Base-by-base conservation (phyloP, 2,113 vertebrate species). In the Zapus hudsonius region DNA sequence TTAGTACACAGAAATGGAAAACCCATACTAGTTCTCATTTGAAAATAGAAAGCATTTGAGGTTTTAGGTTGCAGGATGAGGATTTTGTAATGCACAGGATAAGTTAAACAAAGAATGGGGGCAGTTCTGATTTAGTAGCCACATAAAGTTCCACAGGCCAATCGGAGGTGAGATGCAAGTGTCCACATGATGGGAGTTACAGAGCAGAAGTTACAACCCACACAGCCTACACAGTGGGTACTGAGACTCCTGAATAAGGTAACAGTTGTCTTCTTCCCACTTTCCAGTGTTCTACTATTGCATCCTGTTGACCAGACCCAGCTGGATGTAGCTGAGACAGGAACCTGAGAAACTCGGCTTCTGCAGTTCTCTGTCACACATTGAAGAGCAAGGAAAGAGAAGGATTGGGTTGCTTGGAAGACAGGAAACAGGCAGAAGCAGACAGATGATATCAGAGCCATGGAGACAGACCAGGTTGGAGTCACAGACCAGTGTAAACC, bases 11-110 rank as follows among this genome's bases (percentile, higher is more conserved):
- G 76, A 36, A 88, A 63, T 29, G 78, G n/a, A 70, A 72, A 84
- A 47, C 0, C 10, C 70, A 42, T 76, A 19, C 22, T 69, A 83
- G 25, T n/a, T 57, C 42, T 63, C 70, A 47, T 19, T 1, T 59
- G 19, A 67, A 89, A 94, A 70, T 55, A 84, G n/a, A 80, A 92
- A 84, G 19, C 47, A 29, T 47, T 79, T 88, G 25, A 47, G 36
- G 66, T 59, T 73, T 89, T n/a, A 91, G 44, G 59, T 6, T 38
- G 19, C 2, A 36, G n/a, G 17, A 6, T 29, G 79, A 73, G 27
- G 25, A 31, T 67, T 89, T 88, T 59, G 42, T 89, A 80, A 67
- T 25, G 38, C 3, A 67, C 11, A 38, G 25, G 47, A 17, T 40
- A 70, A 29, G 2, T 29, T 47, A 29, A 57, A 33, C 12, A 38